Conservation (phyloP, 2,113 vertebrate species). For the Python bivittatus region DNA sequence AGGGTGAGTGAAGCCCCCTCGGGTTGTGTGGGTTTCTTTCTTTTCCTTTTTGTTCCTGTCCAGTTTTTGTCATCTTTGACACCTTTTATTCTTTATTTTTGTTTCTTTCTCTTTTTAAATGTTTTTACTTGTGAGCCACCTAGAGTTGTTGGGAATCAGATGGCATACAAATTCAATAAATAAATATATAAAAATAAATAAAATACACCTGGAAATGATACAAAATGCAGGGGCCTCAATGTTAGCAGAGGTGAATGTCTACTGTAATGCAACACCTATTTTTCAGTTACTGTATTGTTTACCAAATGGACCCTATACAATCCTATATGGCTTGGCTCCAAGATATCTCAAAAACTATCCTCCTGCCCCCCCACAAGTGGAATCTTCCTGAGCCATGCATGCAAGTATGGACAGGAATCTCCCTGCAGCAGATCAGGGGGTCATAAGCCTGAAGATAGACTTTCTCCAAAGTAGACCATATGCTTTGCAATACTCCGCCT, state of each 20-base stretch:
- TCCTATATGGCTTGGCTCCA: neutral
- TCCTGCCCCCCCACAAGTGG: neutral
- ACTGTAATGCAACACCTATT: neutral
- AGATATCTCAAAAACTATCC: neutral
- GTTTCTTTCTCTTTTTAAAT: neutral
- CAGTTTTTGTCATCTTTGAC: neutral
- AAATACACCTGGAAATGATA: neutral
- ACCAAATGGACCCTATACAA: neutral
- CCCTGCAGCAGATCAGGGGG: neutral
- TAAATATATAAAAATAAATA: neutral
- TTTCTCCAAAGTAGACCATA: neutral
- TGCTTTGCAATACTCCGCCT: neutral
- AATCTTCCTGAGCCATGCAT: neutral
- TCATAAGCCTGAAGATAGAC: neutral
- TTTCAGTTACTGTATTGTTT: neutral
- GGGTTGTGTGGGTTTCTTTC: neutral
- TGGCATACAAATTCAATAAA: neutral
- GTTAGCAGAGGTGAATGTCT: neutral
- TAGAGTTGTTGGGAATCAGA: neutral
- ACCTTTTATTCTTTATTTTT: neutral
- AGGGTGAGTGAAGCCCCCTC: neutral
- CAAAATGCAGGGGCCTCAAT: too few species aligned
- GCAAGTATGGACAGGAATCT: neutral
- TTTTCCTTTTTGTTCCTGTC: neutral
- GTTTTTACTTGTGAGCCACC: neutral